These are phyloP conservation scores for Holocentrus rufus DNA, from an alignment of 2,797 vertebrate species.

Conservation along the genomic window DNA sequence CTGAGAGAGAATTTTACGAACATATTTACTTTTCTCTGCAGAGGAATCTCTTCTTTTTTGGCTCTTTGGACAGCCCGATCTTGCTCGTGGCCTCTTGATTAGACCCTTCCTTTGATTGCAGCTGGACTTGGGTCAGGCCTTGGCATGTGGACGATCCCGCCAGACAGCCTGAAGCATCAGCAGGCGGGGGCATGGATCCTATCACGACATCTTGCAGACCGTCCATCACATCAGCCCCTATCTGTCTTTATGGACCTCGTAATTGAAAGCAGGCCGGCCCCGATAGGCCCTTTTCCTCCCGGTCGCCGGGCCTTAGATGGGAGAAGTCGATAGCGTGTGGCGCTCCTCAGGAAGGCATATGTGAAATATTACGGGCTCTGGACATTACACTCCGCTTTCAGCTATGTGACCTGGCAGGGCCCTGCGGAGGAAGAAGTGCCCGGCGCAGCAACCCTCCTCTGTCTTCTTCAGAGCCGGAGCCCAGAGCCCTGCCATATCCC, in stretches of 20 bases:
- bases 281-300: conserved; percentile 34
- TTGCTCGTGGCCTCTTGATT: conserved; percentile 4
- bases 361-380: conserved; percentile 66
- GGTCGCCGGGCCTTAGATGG: conserved; percentile 52
- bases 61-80: neutral
- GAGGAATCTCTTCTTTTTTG: neutral
- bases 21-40: neutral
- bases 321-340: conserved; percentile 61
- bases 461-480: conserved; percentile 33
- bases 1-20: too few relatives aligned
- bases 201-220: conserved; percentile 47
- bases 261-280: conserved; percentile 72
- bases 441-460: conserved; percentile 30
- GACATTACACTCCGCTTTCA: conserved; percentile 57
- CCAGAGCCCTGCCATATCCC: conserved; percentile 60
- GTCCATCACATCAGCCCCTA: conserved; percentile 61
- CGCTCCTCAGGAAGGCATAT: conserved; percentile 61
- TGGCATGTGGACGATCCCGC: conserved; percentile 18
- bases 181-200: conserved; percentile 51
- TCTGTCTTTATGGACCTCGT: conserved; percentile 55
- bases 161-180: conserved; percentile 27
- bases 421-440: conserved; percentile 42
- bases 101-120: conserved; percentile 2
- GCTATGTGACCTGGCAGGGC: conserved; percentile 58
- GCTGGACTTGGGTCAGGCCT: conserved; percentile 27